Conservation (phyloP, 2,797 vertebrate species). For the Potorous gilbertii region DNA sequence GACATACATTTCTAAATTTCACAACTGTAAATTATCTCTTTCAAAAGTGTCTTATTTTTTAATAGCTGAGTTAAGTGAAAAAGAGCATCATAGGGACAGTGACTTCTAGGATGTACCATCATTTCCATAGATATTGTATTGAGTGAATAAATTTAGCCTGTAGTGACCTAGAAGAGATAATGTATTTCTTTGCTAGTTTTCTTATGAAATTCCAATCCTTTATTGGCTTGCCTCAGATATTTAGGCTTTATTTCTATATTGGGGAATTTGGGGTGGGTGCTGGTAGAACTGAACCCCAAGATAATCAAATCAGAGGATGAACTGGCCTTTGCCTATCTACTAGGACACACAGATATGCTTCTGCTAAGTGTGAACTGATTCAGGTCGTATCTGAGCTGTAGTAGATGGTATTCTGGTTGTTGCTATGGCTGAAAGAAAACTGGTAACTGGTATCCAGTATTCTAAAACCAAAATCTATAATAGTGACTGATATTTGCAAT, state of each 20-base stretch:
- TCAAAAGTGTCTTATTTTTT: not conserved
- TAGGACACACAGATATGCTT: too few relatives aligned
- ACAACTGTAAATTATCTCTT: constrained; percentile 5
- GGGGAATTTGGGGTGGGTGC: not conserved
- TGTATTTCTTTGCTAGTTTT: not conserved
- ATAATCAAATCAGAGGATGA: not conserved
- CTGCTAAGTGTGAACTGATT: too few relatives aligned
- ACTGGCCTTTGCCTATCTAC: not conserved
- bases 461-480: not conserved
- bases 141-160: not conserved
- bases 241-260: not conserved
- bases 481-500: not conserved
- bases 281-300: not conserved
- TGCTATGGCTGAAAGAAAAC: not conserved
- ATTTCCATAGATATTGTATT: not conserved
- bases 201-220: not conserved
- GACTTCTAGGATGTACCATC: not conserved
- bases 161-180: not conserved
- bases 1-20: constrained; percentile 63
- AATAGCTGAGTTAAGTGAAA: not conserved
- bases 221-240: not conserved
- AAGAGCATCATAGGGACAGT: not conserved
- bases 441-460: not conserved
- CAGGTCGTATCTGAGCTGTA: too few relatives aligned
- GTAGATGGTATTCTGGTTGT: too few relatives aligned